Percentiles rank a stretch among this genome's conserved stretches.
These are phyloP conservation scores for Gastracanthus pulcherrimus DNA, from an alignment of 2,888 invertebrate genomes.

Conservation along the genomic window DNA sequence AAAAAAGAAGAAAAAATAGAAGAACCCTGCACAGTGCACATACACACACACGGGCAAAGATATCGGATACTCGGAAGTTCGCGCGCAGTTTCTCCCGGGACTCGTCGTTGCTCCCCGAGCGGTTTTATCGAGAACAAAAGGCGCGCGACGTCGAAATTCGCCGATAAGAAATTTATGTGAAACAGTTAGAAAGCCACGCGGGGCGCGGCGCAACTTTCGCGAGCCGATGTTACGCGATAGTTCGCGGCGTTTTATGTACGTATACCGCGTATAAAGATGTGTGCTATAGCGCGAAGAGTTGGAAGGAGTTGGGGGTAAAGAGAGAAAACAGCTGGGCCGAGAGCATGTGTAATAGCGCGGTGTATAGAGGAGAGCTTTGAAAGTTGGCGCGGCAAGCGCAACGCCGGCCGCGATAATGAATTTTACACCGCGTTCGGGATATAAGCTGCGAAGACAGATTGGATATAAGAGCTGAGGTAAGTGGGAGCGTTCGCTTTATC, in stretches of 20 bases:
- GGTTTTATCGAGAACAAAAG: slow-evolving; percentile 53
- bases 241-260: not conserved
- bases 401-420: slow-evolving; percentile 4
- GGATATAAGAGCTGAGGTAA: not conserved
- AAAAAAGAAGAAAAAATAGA: not conserved
- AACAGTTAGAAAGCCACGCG: slow-evolving; percentile 37
- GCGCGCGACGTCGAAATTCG: slow-evolving; percentile 16
- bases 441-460: not conserved
- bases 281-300: not conserved
- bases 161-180: slow-evolving; percentile 52
- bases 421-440: not conserved
- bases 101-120: not conserved
- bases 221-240: not conserved
- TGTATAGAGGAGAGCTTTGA: not conserved
- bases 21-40: too few species aligned
- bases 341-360: not conserved
- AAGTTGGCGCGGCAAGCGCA: not conserved
- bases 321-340: not conserved
- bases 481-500: not conserved
- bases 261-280: not conserved
- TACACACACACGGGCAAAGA: not conserved
- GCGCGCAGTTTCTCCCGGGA: slow-evolving; percentile 42
- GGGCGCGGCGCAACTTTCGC: not conserved
- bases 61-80: slow-evolving; percentile 21
- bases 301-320: too few species aligned